Evolutionary conservation across 2,888 invertebrate genomes (phyloP), one percentile per base, ranked within the genome.

Genomic region (Charanyca ferruginea): DNA sequence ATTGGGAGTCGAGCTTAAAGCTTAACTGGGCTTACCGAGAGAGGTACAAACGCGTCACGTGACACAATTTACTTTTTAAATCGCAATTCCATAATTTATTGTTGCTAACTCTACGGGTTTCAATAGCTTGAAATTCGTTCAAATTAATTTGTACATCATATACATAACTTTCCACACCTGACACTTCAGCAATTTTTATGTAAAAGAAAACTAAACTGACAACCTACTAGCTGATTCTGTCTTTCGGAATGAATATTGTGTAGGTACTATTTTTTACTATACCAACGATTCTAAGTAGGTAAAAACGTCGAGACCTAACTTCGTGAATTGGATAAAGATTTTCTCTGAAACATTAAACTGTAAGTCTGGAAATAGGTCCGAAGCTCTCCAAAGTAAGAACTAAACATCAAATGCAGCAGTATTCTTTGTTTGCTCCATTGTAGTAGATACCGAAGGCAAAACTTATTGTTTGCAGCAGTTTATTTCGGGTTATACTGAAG

Each of bases 361-460:
- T 7, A 66, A 57, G 41, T 73, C 28, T 54, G n/a, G 28, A 48
- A 58, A 32, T 51, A 51, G 23, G 11, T 41, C 18, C 18, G 16
- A 23, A 11, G 18, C 11, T 9, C 32, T 45, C 25, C 45, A 8
- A 20, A 70, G 55, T 48, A 32, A 32, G 41, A 57, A 57, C 49
- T 18, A 38, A 60, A 35, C 23, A 23, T 52, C 28, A 32, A 32
- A 45, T 35, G 11, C 32, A 59, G 38, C 16, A 22, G 48, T 41
- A 20, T 71, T 67, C 9, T 71, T 67, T 67, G 38, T 67, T 66
- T 49, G 44, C 44, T 32, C 28, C 2, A 44, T 38, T 73, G 42
- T 35, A 45, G 20, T 20, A n/a, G 35, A 16, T 42, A 42, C 57
- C 9, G n/a, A 18, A 73, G 5, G 35, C 9, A 9, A 25, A 28